Evolutionary conservation across 2,113 vertebrate species (phyloP), one percentile per base, ranked within the genome.

Genomic region (Leptobrachium leishanense): DNA sequence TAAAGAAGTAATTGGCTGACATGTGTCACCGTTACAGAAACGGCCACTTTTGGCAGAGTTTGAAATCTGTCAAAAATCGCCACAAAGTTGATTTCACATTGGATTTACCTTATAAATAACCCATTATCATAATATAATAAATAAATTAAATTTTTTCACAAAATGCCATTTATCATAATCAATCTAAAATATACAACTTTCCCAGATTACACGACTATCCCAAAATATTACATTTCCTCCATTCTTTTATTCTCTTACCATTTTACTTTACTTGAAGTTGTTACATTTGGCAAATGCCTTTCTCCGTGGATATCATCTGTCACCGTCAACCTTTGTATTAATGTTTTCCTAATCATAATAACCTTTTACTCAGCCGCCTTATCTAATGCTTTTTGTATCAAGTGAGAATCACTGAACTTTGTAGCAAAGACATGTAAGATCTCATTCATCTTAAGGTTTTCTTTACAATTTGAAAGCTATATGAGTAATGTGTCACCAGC

Each of bases 401-500:
- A 59, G 53, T 43, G 10, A 59, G 20, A 77, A 68, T 77, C 76
- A 63, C 9, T 63, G 76, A 77, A 77, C 67, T 69, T 77, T 77
- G 50, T 53, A 20, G 5, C 13, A n/a, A 44, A 77, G 31, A 68
- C 15, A 13, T 13, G 31, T 20, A 31, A 31, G 10, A 64, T 8
- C 46, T 50, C 46, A 64, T 39, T 2, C 20, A 13, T 13, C 55
- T 57, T 57, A 57, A 50, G 46, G 10, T 11, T 31, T 12, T 59
- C 13, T 59, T 59, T 13, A 59, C 55, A 8, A 11, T 59, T 59
- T 12, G 6, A 12, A 11, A 12, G 55, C 55, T 12, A 59, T 15
- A 1, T 1, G 13, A 2, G 10, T 11, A 11, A 59, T 2, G 55
- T 11, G 10, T 59, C 13, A 1, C 55, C 11, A 59, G 13, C 11